Evolutionary conservation across 1,140 invertebrate species (phyloP).

Genomic region (Leucophenga varia): DNA sequence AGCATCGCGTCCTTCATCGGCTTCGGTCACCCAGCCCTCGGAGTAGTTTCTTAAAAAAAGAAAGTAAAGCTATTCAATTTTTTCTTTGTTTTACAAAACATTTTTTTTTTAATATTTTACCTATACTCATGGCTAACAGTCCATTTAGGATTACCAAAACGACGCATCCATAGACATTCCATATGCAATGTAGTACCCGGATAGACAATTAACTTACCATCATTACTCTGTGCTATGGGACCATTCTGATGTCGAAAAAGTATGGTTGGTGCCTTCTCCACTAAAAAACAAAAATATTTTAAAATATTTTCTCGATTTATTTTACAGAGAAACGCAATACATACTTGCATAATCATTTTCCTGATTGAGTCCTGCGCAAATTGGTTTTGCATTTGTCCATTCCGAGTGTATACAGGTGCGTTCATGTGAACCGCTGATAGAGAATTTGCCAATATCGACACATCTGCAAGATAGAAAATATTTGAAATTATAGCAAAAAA

Average conservation of each 20-base stretch:
- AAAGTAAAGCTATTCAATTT: background rate
- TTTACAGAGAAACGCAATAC: constrained; percentile 39
- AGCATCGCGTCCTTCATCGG: constrained; percentile 74
- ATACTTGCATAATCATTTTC: constrained; percentile 81
- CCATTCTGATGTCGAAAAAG: constrained; percentile 77
- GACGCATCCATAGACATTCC: constrained; percentile 82
- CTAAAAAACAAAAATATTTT: no score
- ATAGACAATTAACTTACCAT: constrained; percentile 80
- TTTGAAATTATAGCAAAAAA: background rate
- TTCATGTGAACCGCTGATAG: constrained; percentile 63
- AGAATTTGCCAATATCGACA: constrained; percentile 77
- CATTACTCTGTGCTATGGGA: constrained; percentile 82
- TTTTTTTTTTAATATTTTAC: constrained; percentile 47
- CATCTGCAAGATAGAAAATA: constrained; percentile 62
- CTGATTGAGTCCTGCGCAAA: constrained; percentile 79
- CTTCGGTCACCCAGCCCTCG: constrained; percentile 81
- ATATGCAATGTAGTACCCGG: constrained; percentile 82
- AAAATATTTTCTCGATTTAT: no score
- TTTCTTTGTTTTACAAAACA: constrained; percentile 1
- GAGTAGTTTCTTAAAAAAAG: constrained; percentile 65
- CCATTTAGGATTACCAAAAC: constrained; percentile 83
- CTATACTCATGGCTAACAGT: constrained; percentile 70
- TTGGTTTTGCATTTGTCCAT: constrained; percentile 76
- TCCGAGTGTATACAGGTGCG: constrained; percentile 72
- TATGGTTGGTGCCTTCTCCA: constrained; percentile 84